Evolutionary conservation across 2,113 vertebrate species (phyloP).

Genomic region (Elanus axillaris): DNA sequence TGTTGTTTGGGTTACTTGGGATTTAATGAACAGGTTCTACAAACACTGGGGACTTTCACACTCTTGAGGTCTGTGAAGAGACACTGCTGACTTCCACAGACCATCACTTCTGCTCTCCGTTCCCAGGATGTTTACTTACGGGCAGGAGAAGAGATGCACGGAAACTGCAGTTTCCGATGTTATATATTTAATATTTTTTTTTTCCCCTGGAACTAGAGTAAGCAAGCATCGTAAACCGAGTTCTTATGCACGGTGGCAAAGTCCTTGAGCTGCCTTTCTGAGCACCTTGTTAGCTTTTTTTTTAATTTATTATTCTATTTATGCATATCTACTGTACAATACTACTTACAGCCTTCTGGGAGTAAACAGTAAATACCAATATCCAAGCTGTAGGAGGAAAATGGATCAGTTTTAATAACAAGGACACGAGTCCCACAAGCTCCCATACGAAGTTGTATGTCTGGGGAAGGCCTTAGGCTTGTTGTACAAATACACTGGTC

Average conservation of each 20-base stretch:
- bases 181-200: neutral
- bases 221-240: neutral
- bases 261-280: neutral
- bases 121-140: neutral
- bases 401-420: neutral
- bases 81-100: neutral
- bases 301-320: conserved; percentile 32
- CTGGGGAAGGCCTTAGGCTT: neutral
- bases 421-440: neutral
- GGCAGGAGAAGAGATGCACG: neutral
- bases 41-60: neutral
- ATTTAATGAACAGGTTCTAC: neutral
- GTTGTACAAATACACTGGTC: neutral
- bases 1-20: neutral
- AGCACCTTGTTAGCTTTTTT: conserved; percentile 23
- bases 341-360: neutral
- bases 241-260: neutral
- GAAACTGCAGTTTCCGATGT: neutral
- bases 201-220: neutral
- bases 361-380: neutral
- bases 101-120: neutral
- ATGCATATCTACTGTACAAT: conserved; percentile 39
- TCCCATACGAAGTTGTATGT: neutral
- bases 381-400: neutral
- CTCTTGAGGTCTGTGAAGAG: neutral